phyloP scores from a whole-genome alignment of 2,888 invertebrate genomes.

The Diabrotica balteata region DNA sequence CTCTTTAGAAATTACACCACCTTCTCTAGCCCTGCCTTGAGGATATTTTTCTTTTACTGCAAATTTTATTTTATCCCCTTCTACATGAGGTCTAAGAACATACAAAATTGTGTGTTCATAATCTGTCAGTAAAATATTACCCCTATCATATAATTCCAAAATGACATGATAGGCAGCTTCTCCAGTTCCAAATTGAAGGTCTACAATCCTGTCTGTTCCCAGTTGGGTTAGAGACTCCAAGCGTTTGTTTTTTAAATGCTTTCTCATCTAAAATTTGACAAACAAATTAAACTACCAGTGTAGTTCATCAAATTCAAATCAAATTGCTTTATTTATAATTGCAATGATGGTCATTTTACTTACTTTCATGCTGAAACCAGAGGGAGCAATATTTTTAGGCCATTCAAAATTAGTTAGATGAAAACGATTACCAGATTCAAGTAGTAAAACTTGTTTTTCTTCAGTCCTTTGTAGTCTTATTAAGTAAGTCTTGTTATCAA shows the following conservation, averaged over 20 bases:
- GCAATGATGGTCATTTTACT: slow-evolving; percentile 1
- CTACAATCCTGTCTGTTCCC: slow-evolving; percentile 92
- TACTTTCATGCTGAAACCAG: slow-evolving; percentile 98
- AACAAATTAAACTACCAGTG: background rate
- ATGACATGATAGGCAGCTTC: slow-evolving; percentile 96
- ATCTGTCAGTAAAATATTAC: slow-evolving; percentile 96
- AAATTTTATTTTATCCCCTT: slow-evolving; percentile 90
- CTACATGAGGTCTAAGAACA: slow-evolving; percentile 89
- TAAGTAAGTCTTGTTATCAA: slow-evolving; percentile 95
- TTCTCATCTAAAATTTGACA: slow-evolving; percentile 74
- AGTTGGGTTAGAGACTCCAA: slow-evolving; percentile 86
- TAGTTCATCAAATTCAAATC: too few relatives aligned
- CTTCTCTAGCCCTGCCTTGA: slow-evolving; percentile 74
- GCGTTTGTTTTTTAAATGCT: slow-evolving; percentile 95
- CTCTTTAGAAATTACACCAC: slow-evolving; percentile 64
- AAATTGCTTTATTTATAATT: slow-evolving; percentile 1
- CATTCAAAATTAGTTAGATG: slow-evolving; percentile 97
- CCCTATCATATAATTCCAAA: slow-evolving; percentile 93
- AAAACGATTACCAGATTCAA: slow-evolving; percentile 94
- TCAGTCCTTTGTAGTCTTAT: slow-evolving; percentile 86
- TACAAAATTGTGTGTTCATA: slow-evolving; percentile 87
- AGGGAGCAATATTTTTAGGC: slow-evolving; percentile 96
- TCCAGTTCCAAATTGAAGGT: slow-evolving; percentile 92
- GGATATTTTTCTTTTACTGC: slow-evolving; percentile 94
- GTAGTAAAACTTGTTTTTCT: slow-evolving; percentile 83